These are phyloP conservation scores for Pteria penguin DNA, from an alignment of 2,888 invertebrate genomes.

Conservation along the genomic window DNA sequence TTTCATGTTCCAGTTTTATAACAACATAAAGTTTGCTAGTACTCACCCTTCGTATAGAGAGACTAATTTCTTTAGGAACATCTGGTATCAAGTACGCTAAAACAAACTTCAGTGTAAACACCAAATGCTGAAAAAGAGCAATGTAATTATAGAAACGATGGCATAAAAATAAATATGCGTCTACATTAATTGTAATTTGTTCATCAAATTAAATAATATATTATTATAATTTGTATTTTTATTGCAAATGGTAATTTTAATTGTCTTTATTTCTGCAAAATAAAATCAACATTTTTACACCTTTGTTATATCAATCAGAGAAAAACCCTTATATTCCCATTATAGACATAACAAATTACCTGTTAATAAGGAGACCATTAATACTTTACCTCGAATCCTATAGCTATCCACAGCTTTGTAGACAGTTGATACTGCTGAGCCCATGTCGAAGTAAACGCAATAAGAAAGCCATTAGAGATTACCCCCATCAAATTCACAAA, in stretches of 20 bases:
- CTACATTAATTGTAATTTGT: no score
- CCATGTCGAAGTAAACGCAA: constrained; percentile 79
- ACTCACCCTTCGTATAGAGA: constrained; percentile 66
- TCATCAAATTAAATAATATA: no score
- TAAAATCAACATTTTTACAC: not conserved
- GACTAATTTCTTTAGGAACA: constrained; percentile 66
- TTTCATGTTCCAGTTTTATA: no score
- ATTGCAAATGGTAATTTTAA: no score
- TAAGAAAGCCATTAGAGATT: constrained; percentile 80
- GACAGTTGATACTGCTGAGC: constrained; percentile 54
- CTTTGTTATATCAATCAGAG: not conserved
- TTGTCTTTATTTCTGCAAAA: no score
- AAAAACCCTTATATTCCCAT: not conserved
- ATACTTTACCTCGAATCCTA: constrained; percentile 76
- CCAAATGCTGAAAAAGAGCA: constrained; percentile 68
- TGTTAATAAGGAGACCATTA: no score
- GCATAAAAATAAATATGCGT: no score
- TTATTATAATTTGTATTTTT: no score
- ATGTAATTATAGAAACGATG: no score
- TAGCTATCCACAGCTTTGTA: constrained; percentile 72
- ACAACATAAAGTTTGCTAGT: not conserved
- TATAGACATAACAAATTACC: no score
- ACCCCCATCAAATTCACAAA: constrained; percentile 81
- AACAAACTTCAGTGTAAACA: constrained; percentile 68
- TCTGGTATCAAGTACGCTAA: constrained; percentile 73